Conservation (phyloP, 2,113 vertebrate genomes). For the Pithys albifrons region DNA sequence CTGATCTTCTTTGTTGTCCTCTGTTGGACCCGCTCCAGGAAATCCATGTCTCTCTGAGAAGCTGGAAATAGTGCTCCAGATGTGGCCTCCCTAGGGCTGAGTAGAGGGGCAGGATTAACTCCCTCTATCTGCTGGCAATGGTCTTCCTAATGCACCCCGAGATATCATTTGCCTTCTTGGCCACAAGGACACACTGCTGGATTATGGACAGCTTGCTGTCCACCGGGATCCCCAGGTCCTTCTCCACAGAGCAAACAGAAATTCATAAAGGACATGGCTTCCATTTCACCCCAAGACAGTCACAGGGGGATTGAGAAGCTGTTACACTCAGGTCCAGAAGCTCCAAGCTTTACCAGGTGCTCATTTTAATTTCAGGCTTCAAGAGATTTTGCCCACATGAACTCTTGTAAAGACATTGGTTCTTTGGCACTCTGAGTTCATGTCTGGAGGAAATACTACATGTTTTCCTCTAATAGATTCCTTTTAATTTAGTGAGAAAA, state of each 20-base stretch:
- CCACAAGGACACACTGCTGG: background rate
- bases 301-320: background rate
- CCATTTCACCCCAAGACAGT: background rate
- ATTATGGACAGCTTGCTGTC: background rate
- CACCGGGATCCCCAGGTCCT: background rate
- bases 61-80: background rate
- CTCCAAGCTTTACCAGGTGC: too few relatives aligned
- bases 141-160: background rate
- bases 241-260: background rate
- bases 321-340: too few relatives aligned
- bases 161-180: background rate
- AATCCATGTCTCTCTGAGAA: background rate
- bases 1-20: background rate
- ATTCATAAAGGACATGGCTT: background rate
- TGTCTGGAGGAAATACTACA: too few relatives aligned
- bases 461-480: too few relatives aligned
- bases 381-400: too few relatives aligned
- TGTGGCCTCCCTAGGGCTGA: background rate
- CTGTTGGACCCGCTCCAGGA: fast-evolving
- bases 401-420: too few relatives aligned
- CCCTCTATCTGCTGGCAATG: fast-evolving
- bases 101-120: background rate
- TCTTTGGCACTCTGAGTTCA: too few relatives aligned
- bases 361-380: too few relatives aligned
- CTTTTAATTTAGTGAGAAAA: too few relatives aligned